Percentiles rank a stretch among this genome's conserved stretches.
phyloP scores from a whole-genome alignment of 2,113 vertebrate species.

The Rafetus swinhoei region DNA sequence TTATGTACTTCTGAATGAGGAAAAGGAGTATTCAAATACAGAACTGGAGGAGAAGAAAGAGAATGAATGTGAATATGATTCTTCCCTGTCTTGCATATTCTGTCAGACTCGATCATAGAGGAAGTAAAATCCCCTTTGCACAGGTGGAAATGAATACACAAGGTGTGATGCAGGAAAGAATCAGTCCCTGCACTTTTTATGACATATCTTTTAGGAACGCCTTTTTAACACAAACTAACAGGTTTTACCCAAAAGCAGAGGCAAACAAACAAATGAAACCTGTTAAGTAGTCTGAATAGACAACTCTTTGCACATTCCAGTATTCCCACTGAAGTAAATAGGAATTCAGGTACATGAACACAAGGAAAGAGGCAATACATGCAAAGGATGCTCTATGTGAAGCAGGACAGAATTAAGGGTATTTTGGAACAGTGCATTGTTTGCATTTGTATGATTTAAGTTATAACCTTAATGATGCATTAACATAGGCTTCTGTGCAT shows the following conservation, averaged over 20 bases:
- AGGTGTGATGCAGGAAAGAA: background rate
- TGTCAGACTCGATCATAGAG: background rate
- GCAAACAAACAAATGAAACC: background rate
- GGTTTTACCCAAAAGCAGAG: background rate
- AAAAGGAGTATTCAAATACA: background rate
- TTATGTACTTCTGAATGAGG: background rate
- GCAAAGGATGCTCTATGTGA: background rate
- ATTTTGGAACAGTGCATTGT: background rate
- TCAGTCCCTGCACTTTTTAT: background rate
- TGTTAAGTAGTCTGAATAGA: background rate
- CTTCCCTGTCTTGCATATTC: background rate
- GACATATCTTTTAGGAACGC: background rate
- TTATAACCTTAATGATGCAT: background rate
- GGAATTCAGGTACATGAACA: background rate
- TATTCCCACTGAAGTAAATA: background rate
- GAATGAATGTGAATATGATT: background rate
- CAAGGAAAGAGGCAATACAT: background rate
- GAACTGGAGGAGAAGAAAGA: background rate
- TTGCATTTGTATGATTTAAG: background rate
- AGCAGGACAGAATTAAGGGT: background rate
- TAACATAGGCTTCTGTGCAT: background rate
- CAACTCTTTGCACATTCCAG: background rate
- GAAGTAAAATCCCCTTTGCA: background rate
- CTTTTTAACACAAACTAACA: background rate
- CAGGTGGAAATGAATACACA: background rate